Conservation (phyloP, 2,797 vertebrate species). For the Momotus momota region DNA sequence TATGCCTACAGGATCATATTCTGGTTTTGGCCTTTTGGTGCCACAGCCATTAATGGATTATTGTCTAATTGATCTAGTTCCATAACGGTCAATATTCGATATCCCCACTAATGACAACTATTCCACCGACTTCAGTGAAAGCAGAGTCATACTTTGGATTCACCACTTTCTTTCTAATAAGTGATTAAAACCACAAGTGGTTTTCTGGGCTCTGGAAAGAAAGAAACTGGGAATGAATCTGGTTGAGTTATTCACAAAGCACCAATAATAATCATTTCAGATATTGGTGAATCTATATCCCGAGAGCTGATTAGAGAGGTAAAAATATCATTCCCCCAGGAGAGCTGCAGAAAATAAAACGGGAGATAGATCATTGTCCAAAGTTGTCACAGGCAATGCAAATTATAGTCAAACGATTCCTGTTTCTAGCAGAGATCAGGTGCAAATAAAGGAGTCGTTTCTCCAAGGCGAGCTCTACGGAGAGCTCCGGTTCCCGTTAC, state of each 20-base stretch:
- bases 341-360: neutral
- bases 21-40: neutral
- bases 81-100: neutral
- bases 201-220: neutral
- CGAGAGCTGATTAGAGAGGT: neutral
- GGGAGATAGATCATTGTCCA: neutral
- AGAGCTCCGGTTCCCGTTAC: neutral
- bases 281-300: neutral
- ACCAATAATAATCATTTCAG: neutral
- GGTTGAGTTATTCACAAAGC: neutral
- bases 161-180: neutral
- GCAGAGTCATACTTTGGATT: neutral
- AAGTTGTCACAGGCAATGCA: neutral
- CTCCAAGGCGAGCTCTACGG: neutral
- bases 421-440: neutral
- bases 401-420: conserved; percentile 28
- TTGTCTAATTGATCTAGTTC: neutral
- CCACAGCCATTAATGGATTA: neutral
- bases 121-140: neutral
- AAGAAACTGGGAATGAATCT: neutral
- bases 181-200: neutral
- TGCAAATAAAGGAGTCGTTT: neutral
- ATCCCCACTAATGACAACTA: neutral
- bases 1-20: neutral
- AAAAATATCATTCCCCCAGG: neutral